Percentiles rank a stretch among this genome's conserved stretches.
These are phyloP conservation scores for Solea solea DNA, from an alignment of 2,113 vertebrate species.

Conservation along the genomic window DNA sequence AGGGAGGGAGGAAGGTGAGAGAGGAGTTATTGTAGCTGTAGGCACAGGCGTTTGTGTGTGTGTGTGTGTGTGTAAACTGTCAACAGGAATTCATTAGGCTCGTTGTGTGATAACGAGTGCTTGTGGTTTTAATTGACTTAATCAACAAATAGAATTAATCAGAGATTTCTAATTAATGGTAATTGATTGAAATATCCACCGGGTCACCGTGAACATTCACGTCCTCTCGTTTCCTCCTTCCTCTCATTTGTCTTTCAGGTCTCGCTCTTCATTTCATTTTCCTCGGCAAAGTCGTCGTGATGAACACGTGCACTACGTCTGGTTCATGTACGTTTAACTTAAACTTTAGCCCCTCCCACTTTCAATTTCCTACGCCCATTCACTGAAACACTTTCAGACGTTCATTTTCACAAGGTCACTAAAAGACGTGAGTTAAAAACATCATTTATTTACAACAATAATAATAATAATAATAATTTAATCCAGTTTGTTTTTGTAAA, in stretches of 20 bases:
- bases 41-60: slow-evolving; percentile 55
- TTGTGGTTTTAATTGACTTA: slow-evolving; percentile 86
- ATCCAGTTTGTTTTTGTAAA: too few species aligned
- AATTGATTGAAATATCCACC: slow-evolving; percentile 85
- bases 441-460: too few species aligned
- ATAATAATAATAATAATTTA: too few species aligned
- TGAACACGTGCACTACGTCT: too few species aligned
- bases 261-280: not conserved
- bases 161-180: slow-evolving; percentile 85
- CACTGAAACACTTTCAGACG: too few species aligned
- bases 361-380: too few species aligned
- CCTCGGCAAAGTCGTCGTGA: too few species aligned
- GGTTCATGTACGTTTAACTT: too few species aligned
- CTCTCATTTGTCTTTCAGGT: not conserved
- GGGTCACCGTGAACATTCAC: slow-evolving; percentile 73
- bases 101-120: slow-evolving; percentile 81
- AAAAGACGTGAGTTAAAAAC: too few species aligned
- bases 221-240: slow-evolving; percentile 29
- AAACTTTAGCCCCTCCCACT: too few species aligned
- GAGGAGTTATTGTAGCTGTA: slow-evolving; percentile 46
- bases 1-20: not conserved
- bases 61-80: slow-evolving; percentile 76
- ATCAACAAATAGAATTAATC: slow-evolving; percentile 88
- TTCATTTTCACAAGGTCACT: too few species aligned
- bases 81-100: slow-evolving; percentile 82